Evolutionary conservation across 2,888 invertebrate species (phyloP), one percentile per base, ranked within the genome.

Genomic region (Campaea margaritaria): DNA sequence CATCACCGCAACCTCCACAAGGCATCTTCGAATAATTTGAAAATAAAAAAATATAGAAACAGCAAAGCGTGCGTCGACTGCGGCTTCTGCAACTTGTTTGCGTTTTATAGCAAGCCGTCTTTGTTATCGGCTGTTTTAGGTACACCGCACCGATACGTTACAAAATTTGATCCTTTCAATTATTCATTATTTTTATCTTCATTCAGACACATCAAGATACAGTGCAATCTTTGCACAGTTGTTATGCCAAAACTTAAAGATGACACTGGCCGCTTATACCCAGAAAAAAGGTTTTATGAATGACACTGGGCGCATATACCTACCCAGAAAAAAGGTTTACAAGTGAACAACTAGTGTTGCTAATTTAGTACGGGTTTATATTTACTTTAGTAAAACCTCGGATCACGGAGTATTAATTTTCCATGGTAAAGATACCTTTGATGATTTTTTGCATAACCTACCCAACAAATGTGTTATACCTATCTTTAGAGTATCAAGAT

Each of bases 1-100:
- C 81, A 62, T 90, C 91, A 65, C 84, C 87, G 69, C 91, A 91
- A 68, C 91, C 90, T 71, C 79, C 86, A 73, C 91, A 92, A 81
- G 91, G 91, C 92, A 92, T 92, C 69, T 83, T 87, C 67, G 64
- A 57, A 64, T 57, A 65, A 62, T 43, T 55, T 7, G 62, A 61
- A 58, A 45, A 54, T 50, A 9, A 63, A 54, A 42, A 34, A 53
- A 44, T 14, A 34, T 10, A 31, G 41, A 28, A 54, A 45, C 9
- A 42, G 34, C 28, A 44, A 60, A 56, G 58, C 65, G 65, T 61
- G 61, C 59, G 64, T 34, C 52, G 44, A 31, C 57, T 36, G 36
- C 55, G 46, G 45, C 14, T 11, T 51, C 16, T 54, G 54, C 36
- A 16, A 38, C 34, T 57, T 55, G 58, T 65, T 60, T 69, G 69